Conservation (phyloP, 2,888 invertebrate genomes). For the Lycocerus yunnanus region DNA sequence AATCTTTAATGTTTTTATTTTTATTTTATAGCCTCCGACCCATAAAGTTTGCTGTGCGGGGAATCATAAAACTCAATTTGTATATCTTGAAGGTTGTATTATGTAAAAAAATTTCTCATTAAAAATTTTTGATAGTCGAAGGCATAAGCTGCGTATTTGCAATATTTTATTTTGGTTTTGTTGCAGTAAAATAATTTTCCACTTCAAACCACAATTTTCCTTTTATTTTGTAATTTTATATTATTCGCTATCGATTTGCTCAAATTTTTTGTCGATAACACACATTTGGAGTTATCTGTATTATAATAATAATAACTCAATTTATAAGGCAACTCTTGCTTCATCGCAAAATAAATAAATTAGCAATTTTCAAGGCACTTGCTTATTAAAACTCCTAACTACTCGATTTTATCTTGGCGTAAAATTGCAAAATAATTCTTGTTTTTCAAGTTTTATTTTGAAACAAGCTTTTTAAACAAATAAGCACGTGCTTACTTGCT, state of each 20-base stretch:
- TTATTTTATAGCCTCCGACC: background rate
- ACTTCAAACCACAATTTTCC: background rate
- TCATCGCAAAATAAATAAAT: background rate
- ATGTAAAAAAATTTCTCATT: background rate
- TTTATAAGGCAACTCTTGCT: background rate
- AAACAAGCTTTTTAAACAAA: conserved; percentile 3
- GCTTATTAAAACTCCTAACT: conserved; percentile 1
- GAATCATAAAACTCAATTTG: background rate
- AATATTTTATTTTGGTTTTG: background rate
- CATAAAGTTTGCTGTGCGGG: background rate
- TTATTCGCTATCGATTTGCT: background rate
- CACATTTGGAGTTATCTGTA: background rate
- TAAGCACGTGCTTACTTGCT: conserved; percentile 1
- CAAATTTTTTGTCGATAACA: background rate
- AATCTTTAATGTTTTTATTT: background rate
- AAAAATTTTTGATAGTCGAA: background rate
- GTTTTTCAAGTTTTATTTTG: conserved; percentile 2
- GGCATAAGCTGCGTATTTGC: background rate
- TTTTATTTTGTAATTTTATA: background rate
- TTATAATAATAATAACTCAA: background rate
- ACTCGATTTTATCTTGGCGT: conserved; percentile 1
- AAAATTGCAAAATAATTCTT: conserved; percentile 1
- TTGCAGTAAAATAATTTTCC: background rate
- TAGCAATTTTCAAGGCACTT: background rate
- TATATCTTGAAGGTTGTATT: background rate